Evolutionary conservation across 1,140 invertebrate species (phyloP), one percentile per base, ranked within the genome.

Genomic region (Oedothorax gibbosus): DNA sequence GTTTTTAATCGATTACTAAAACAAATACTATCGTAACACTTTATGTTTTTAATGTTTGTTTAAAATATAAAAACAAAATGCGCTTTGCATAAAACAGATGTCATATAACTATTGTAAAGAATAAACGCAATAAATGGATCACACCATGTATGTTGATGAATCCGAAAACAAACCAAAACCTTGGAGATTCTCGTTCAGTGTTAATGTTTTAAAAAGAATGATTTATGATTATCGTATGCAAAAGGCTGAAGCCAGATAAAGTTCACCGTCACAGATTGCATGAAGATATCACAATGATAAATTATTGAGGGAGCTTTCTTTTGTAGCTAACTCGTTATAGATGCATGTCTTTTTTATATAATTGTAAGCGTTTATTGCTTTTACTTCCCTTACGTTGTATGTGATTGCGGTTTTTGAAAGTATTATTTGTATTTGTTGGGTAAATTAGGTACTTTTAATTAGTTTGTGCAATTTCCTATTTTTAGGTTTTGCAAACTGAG

Each of bases 221-320:
- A 82, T 72, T 72, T 82, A 82, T 79, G 62, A 68, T 79, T 79
- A 66, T 53, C 54, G n/a, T n/a, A 3, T 54, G 50, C 20, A 54
- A 68, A 79, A 66, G 62, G 35, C 76, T 21, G 56, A 21, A 64
- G 54, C 62, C 50, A 64, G 56, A 51, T 72, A 82, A 64, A 82
- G 53, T 72, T 35, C 49, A 15, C 10, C 79, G 18, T 50, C 69
- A 53, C 8, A 82, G 79, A 82, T 82, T 82, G 73, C 72, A 82
- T 82, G 73, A 82, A 72, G 69, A 53, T 72, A 79, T 79, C 64
- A 68, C 62, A 79, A 79, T 79, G 76, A 79, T 68, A 64, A 79
- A 79, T 79, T 79, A 35, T 35, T 79, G 21, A 71, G 18, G 71
- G 54, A 18, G 54, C 51, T 73, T 77, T 64, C 35, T 77, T 77